Conservation (phyloP, 53 echinoderm and acorn worm species). For the Arbacia lixula region DNA sequence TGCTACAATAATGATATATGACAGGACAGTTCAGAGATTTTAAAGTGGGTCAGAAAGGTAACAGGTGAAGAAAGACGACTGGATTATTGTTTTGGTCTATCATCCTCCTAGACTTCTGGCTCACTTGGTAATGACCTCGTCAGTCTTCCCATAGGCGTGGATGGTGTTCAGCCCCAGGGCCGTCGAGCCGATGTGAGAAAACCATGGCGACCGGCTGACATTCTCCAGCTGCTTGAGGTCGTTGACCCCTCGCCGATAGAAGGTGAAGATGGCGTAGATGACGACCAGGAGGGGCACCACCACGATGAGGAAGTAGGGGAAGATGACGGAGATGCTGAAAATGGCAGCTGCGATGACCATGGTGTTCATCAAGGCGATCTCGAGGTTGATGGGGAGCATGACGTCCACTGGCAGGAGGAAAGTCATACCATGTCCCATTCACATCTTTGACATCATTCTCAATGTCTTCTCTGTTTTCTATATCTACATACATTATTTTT, state of each 20-base stretch:
- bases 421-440: too few relatives aligned
- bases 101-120: too few relatives aligned
- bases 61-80: too few relatives aligned
- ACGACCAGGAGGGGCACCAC: conserved; percentile 67
- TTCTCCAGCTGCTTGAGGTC: conserved; percentile 90
- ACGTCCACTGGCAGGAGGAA: conserved; percentile 74
- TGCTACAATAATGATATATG: too few relatives aligned
- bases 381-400: conserved; percentile 78
- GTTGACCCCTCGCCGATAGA: conserved; percentile 79
- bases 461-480: too few relatives aligned
- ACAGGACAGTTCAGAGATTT: too few relatives aligned
- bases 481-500: too few relatives aligned
- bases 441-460: too few relatives aligned
- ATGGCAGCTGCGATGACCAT: conserved; percentile 73
- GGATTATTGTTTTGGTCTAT: too few relatives aligned
- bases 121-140: conserved; percentile 74
- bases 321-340: conserved; percentile 71
- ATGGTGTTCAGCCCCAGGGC: conserved; percentile 81
- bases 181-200: conserved; percentile 89
- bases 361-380: conserved; percentile 67
- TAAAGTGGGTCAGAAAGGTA: too few relatives aligned
- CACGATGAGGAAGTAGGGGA: conserved; percentile 75
- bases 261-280: conserved; percentile 69
- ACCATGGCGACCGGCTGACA: conserved; percentile 86
- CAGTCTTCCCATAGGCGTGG: conserved; percentile 87